These are phyloP conservation scores for Pocillopora damicornis DNA, from an alignment of 64 coral and sea anemone species.

Conservation along the genomic window DNA sequence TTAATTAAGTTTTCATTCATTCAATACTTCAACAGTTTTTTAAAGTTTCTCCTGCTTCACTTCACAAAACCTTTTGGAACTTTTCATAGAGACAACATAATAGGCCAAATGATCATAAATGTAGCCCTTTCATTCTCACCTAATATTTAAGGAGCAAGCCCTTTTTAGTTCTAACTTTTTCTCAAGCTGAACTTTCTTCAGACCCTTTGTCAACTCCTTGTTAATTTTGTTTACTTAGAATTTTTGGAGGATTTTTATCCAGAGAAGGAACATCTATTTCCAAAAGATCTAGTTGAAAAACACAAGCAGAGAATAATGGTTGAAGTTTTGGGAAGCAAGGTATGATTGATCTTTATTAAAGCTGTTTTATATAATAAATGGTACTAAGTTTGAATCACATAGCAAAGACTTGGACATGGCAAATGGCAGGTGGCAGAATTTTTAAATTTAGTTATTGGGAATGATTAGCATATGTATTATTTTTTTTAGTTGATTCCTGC, in stretches of 20 bases:
- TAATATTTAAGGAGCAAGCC: no score
- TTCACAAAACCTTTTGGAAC: no score
- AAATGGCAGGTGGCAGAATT: background rate
- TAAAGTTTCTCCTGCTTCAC: no score
- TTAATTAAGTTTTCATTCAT: no score
- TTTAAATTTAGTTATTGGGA: background rate
- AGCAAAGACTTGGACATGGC: background rate
- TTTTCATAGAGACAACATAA: no score
- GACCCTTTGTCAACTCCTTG: background rate
- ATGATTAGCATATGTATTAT: background rate
- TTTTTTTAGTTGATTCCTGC: background rate
- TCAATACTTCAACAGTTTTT: no score
- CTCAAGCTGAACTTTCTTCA: no score
- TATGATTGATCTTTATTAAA: background rate
- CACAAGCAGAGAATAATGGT: conserved; percentile 20
- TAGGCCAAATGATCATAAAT: no score
- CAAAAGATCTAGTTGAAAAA: conserved; percentile 18
- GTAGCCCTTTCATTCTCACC: no score
- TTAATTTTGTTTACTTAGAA: background rate
- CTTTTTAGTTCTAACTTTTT: no score
- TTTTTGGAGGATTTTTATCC: conserved; percentile 25
- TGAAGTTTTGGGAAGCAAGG: conserved; percentile 28
- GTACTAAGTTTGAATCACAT: no score
- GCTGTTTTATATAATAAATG: background rate
- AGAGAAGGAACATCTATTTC: background rate